Evolutionary conservation across 2,888 invertebrate genomes (phyloP), one percentile per base, ranked within the genome.

Genomic region (Andrena haemorrhoa): DNA sequence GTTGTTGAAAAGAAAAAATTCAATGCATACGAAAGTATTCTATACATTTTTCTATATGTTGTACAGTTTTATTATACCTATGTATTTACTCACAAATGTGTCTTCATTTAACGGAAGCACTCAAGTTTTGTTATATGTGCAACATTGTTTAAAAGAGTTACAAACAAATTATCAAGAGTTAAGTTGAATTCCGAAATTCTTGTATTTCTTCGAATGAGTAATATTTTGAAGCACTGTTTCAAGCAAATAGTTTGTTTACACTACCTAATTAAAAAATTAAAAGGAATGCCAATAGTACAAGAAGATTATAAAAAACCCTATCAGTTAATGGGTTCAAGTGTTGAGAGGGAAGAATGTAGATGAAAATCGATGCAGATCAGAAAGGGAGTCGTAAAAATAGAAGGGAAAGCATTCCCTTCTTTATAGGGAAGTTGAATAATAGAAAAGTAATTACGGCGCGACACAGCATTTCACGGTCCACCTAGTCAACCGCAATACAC

Each of bases 381-480:
- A 20, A 20, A 26, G 10, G 23, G 4, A 56, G 23, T 56, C 29
- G 41, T 26, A 20, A 16, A 73, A 7, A 26, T 7, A 35, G 47
- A 2, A 41, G 41, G 41, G 26, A 23, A 6, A 33, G 12, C 0
- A 49, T n/a, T 26, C 10, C 10, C 10, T 29, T 20, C 8, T 23
- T 49, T 33, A 16, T 6, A n/a, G 5, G 3, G 20, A 47, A 74
- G 31, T 70, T 16, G 20, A 47, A 56, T 56, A 74, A 74, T 58
- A 71, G 53, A 69, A 69, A 70, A 58, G 74, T 74, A 69, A 74
- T 74, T 74, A 74, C 74, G 41, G 70, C 31, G 29, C 7, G 31
- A 41, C 29, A 23, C 29, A 58, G 70, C 31, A 69, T 69, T 74
- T 74, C 74, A 74, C 74, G 70, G 73, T 73, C 51, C 73, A 73